Evolutionary conservation across 2,888 invertebrate genomes (phyloP), one percentile per base, ranked within the genome.

Genomic region (Athalia cordata): DNA sequence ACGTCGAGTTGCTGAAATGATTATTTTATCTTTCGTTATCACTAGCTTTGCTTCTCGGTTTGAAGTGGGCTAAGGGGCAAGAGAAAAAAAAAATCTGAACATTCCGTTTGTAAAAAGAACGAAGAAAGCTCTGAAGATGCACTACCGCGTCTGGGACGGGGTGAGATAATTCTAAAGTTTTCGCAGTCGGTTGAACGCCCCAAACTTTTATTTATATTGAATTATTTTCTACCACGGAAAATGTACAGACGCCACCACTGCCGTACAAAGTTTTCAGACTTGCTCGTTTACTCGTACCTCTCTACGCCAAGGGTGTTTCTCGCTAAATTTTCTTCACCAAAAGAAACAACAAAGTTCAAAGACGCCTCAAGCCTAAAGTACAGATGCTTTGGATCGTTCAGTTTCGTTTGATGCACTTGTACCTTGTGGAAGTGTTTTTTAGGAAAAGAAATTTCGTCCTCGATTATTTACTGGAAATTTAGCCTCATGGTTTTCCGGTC

Each of bases 341-440:
- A 72, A 61, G n/a, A 13, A 61, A 72, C 47, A 72, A 72, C 72
- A 59, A 59, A 57, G 72, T 59, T 72, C 57, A 72, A 72, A 72
- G 72, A 72, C 72, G 72, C 72, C 45, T 9, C 4, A 13, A 47
- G 72, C 57, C 15, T 72, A 47, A 59, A 72, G 57, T 47, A 72
- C 59, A 47, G 47, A 59, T 43, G 59, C 72, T 57, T n/a, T 13
- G 52, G 47, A 55, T 70, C 52, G 72, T 47, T 13, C 13, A 52
- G 72, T 59, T 59, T 13, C 59, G 57, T 15, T 59, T 72, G n/a
- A 55, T 68, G 52, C 55, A 29, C 15, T 68, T 6, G 29, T 29
- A 29, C 29, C 29, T 29, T 2, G 29, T 2, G 29, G 55, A 15
- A 67, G 67, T 55, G 68, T 55, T 55, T 13, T 4, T 47, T 13